A percentile compares a stretch with the other conserved stretches of the same genome.
Conservation (phyloP, 2,113 vertebrate species). For the Nettapus auritus region DNA sequence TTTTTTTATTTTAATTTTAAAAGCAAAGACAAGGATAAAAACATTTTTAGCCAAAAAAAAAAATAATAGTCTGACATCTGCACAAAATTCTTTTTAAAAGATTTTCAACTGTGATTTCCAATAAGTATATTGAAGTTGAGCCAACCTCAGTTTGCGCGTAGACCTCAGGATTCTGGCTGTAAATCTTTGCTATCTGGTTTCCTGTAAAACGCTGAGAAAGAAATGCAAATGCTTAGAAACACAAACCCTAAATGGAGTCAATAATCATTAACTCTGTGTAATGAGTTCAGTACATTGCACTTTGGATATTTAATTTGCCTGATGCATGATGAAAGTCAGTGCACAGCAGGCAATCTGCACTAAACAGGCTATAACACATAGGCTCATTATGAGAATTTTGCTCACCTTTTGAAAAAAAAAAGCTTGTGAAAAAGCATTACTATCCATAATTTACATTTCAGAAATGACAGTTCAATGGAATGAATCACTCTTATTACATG, state of each 20-base stretch:
- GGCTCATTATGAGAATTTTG: conserved; percentile 65
- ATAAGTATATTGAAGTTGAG: conserved; percentile 7
- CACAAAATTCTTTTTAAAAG: neutral
- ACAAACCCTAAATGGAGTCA: conserved; percentile 52
- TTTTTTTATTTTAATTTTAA: neutral
- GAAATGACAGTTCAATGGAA: conserved; percentile 51
- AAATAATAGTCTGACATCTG: neutral
- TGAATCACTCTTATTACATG: neutral
- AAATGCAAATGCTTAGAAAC: conserved; percentile 68
- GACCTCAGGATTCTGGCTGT: conserved; percentile 76
- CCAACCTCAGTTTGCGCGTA: conserved; percentile 88
- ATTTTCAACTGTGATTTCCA: conserved; percentile 15
- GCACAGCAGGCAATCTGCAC: conserved; percentile 55
- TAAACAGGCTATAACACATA: conserved; percentile 55
- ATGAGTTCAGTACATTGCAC: conserved; percentile 37
- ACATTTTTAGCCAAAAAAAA: neutral
- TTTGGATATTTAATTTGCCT: conserved; percentile 43
- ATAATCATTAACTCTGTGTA: conserved; percentile 66
- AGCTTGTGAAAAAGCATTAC: conserved; percentile 27
- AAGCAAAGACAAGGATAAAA: neutral
- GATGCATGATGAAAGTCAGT: conserved; percentile 38
- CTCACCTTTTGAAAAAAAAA: conserved; percentile 57
- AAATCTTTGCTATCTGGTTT: conserved; percentile 94
- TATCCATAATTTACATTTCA: conserved; percentile 55
- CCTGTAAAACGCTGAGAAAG: conserved; percentile 92